A percentile compares a stretch with the other conserved stretches of the same genome.
These are phyloP conservation scores for Hoplostethus atlanticus DNA, from an alignment of 2,797 vertebrate species.

Conservation along the genomic window DNA sequence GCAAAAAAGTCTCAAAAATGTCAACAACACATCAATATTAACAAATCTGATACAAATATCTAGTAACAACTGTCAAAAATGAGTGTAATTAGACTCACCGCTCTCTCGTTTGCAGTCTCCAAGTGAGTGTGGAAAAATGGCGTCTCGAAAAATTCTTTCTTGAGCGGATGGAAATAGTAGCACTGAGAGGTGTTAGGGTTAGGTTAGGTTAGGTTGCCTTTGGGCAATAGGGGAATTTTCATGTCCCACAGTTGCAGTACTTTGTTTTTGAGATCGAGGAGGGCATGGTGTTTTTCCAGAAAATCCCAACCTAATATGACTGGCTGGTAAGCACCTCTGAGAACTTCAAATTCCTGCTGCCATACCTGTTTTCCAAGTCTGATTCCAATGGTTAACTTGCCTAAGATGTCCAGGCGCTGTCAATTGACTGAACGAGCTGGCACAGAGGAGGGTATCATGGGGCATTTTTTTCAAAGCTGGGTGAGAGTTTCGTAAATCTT, in stretches of 20 bases:
- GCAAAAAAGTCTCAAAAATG: too few species aligned
- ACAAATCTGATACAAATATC: too few species aligned
- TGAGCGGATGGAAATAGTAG: too few species aligned
- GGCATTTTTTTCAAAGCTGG: constrained; percentile 7
- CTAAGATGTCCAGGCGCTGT: constrained; percentile 4
- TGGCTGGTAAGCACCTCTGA: constrained; percentile 20
- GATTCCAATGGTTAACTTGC: constrained; percentile 24
- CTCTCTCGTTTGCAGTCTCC: too few species aligned
- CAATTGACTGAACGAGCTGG: not conserved
- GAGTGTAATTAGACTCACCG: too few species aligned
- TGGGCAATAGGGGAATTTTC: constrained; percentile 11
- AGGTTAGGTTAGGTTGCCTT: not conserved
- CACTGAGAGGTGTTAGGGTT: too few species aligned
- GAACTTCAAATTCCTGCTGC: constrained; percentile 31
- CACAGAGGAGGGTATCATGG: constrained; percentile 11
- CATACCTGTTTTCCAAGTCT: constrained; percentile 21
- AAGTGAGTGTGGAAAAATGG: too few species aligned
- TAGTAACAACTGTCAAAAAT: too few species aligned
- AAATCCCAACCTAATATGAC: constrained; percentile 17
- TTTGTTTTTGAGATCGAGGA: constrained; percentile 8
- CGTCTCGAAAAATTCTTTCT: too few species aligned
- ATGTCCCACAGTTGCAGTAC: constrained; percentile 24
- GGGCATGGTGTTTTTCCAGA: not conserved
- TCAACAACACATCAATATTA: too few species aligned
- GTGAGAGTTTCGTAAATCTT: constrained; percentile 23